Evolutionary conservation across 2,888 invertebrate species (phyloP).

Genomic region (Operophtera brumata): DNA sequence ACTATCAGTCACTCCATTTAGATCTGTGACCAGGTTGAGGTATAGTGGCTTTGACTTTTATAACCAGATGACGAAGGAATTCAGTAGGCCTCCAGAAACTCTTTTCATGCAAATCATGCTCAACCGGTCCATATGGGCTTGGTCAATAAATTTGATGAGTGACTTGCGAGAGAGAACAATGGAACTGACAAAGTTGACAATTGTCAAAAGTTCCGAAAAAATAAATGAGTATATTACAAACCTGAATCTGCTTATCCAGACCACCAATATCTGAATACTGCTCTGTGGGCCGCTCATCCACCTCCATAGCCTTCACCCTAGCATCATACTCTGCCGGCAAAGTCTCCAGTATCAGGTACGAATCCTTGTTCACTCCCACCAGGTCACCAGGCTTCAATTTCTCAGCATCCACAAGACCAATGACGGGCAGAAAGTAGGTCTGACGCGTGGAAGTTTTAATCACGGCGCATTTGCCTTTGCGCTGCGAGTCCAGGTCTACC

Average conservation of each 20-base stretch:
- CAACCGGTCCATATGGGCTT: too few relatives aligned
- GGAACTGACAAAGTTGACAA: too few relatives aligned
- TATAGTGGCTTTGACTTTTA: too few relatives aligned
- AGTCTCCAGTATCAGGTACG: constrained; percentile 98
- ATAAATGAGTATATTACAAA: constrained; percentile 33
- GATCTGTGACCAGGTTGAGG: too few relatives aligned
- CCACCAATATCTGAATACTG: constrained; percentile 99
- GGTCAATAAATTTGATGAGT: too few relatives aligned
- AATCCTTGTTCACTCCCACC: constrained; percentile 97
- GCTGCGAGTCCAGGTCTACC: constrained; percentile 97
- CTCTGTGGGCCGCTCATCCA: constrained; percentile 99
- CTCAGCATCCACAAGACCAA: constrained; percentile 98
- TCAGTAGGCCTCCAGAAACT: too few relatives aligned
- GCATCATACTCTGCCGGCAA: constrained; percentile 98
- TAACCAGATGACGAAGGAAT: too few relatives aligned
- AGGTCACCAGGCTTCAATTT: constrained; percentile 98
- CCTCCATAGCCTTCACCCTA: constrained; percentile 99
- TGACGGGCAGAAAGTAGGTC: constrained; percentile 99
- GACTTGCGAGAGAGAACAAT: too few relatives aligned
- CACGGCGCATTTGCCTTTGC: constrained; percentile 99
- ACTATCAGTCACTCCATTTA: too few relatives aligned
- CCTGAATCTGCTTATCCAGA: constrained; percentile 97
- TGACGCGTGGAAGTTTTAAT: constrained; percentile 99
- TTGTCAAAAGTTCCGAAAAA: too few relatives aligned
- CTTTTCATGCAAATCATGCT: too few relatives aligned